phyloP scores from a whole-genome alignment of 2,113 vertebrate genomes.

The Limnothrissa miodon region DNA sequence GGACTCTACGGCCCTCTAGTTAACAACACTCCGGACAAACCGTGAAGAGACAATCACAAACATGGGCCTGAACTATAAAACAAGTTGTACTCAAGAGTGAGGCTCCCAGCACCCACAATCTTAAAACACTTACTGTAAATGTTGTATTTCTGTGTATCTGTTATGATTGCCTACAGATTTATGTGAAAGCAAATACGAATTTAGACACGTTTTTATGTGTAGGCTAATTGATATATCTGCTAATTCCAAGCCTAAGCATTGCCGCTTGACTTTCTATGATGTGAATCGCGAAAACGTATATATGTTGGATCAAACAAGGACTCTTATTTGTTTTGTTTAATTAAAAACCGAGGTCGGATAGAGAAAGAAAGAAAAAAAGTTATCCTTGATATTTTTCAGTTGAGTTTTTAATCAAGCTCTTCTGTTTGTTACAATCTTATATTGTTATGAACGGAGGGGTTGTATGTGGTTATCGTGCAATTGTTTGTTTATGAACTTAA shows the following conservation, averaged over 20 bases:
- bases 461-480: conserved; percentile 45
- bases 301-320: not conserved
- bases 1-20: conserved; percentile 94
- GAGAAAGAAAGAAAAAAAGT: conserved; percentile 25
- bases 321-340: not conserved
- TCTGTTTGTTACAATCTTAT: conserved; percentile 47
- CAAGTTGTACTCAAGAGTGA: conserved; percentile 60
- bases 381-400: conserved; percentile 45
- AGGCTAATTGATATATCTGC: not conserved
- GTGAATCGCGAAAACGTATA: not conserved
- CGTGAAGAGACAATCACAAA: conserved; percentile 65
- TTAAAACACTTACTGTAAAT: conserved; percentile 58
- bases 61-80: not conserved
- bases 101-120: conserved; percentile 52
- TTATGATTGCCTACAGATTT: conserved; percentile 8
- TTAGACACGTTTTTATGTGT: not conserved
- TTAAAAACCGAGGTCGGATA: not conserved
- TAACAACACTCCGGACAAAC: conserved; percentile 93
- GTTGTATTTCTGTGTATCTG: conserved; percentile 55
- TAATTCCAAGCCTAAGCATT: not conserved
- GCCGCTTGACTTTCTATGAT: not conserved
- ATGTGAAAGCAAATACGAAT: conserved; percentile 1
- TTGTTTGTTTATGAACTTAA: conserved; percentile 31
- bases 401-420: conserved; percentile 46
- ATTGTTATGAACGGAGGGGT: conserved; percentile 38